Percentiles rank a stretch among this genome's conserved stretches.
These are phyloP conservation scores for Antennarius striatus DNA, from an alignment of 2,113 vertebrate species.

Conservation along the genomic window DNA sequence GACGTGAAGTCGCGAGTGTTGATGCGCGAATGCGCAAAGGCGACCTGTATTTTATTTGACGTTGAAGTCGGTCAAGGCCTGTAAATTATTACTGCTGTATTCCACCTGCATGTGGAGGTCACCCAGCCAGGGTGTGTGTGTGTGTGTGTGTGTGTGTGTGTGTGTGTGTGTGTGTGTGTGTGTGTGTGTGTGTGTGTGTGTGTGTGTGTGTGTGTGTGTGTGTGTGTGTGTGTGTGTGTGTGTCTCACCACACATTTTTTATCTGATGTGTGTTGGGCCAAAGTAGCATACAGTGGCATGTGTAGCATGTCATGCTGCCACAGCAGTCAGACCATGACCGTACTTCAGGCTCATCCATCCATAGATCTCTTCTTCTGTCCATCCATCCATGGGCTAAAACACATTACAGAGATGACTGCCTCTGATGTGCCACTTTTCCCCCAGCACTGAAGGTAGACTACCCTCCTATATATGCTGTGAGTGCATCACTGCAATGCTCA, in stretches of 20 bases:
- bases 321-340: slow-evolving; percentile 36
- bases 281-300: slow-evolving; percentile 9
- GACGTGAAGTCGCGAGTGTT: too few relatives aligned
- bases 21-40: too few relatives aligned
- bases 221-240: slow-evolving; percentile 17
- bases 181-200: slow-evolving; percentile 10
- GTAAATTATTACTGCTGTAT: slow-evolving; percentile 73
- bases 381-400: slow-evolving; percentile 71
- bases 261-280: slow-evolving; percentile 32
- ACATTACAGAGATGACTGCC: slow-evolving; percentile 73
- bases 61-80: slow-evolving; percentile 62
- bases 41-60: slow-evolving; percentile 58
- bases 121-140: slow-evolving; percentile 32
- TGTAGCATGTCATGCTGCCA: slow-evolving; percentile 37
- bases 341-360: slow-evolving; percentile 62
- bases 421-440: slow-evolving; percentile 60
- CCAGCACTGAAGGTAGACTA: slow-evolving; percentile 35
- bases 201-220: neutral
- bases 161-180: slow-evolving; percentile 10
- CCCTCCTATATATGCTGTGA: slow-evolving; percentile 23
- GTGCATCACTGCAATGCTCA: slow-evolving; percentile 11
- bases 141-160: slow-evolving; percentile 17
- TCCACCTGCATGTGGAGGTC: slow-evolving; percentile 66
- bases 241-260: slow-evolving; percentile 7
- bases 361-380: slow-evolving; percentile 50